phyloP scores from a whole-genome alignment of 2,888 invertebrate species.

The Laothoe populi region DNA sequence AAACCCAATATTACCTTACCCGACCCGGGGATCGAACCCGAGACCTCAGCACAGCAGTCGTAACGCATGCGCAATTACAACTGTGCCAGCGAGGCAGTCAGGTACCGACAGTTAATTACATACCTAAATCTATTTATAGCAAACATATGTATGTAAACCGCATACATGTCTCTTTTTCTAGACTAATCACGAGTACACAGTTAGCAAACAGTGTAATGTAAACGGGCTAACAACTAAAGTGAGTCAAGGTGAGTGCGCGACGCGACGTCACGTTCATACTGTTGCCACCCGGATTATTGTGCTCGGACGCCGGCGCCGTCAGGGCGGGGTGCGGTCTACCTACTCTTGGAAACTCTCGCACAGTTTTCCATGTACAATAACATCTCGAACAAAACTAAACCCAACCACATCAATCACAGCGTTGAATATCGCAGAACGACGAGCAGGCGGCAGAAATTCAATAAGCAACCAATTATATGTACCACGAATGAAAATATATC shows the following conservation, averaged over 20 bases:
- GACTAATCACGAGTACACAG: constrained; percentile 67
- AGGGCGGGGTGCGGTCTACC: constrained; percentile 62
- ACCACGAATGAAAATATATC: constrained; percentile 2
- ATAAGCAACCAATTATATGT: constrained; percentile 27
- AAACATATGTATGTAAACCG: constrained; percentile 3
- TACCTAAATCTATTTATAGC: background rate
- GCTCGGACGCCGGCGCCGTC: constrained; percentile 56
- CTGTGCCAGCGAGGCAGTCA: no score
- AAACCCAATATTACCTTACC: no score
- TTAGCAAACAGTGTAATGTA: constrained; percentile 65
- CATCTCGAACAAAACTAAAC: constrained; percentile 20
- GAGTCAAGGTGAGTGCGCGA: constrained; percentile 78
- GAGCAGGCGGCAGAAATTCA: constrained; percentile 24
- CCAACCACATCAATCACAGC: constrained; percentile 16
- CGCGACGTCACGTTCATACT: constrained; percentile 62
- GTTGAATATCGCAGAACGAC: constrained; percentile 22
- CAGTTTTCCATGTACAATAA: constrained; percentile 21
- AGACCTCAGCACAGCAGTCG: no score
- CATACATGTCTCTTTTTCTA: constrained; percentile 50
- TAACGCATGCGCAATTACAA: no score
- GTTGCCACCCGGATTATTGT: constrained; percentile 78
- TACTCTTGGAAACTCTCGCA: constrained; percentile 47
- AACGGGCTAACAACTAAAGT: constrained; percentile 75
- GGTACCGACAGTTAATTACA: no score
- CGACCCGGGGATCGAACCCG: no score